These are phyloP conservation scores for Cotesia typhae DNA, from an alignment of 1,140 invertebrate species.

Conservation along the genomic window DNA sequence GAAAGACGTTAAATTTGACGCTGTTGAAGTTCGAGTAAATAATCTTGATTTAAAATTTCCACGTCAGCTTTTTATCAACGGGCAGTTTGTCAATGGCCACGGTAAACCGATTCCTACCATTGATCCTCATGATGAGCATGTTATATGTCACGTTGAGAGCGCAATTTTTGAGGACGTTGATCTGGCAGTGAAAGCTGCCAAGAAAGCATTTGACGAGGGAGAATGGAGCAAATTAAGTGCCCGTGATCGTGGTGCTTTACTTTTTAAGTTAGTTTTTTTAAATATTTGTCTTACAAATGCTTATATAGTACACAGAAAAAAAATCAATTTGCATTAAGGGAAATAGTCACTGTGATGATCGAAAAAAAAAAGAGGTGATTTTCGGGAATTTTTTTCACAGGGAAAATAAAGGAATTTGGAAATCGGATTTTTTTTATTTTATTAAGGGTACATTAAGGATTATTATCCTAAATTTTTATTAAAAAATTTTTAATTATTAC, in stretches of 20 bases:
- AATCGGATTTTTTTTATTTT: too few relatives aligned
- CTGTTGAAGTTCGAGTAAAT: conserved; percentile 81
- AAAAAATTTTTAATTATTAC: too few relatives aligned
- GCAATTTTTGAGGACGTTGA: conserved; percentile 85
- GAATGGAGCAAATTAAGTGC: conserved; percentile 90
- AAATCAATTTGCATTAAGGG: not conserved
- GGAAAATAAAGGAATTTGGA: too few relatives aligned
- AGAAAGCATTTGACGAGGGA: conserved; percentile 86
- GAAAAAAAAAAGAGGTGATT: too few relatives aligned
- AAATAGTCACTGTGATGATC: too few relatives aligned
- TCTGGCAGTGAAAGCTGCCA: conserved; percentile 84
- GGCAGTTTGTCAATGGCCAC: conserved; percentile 85
- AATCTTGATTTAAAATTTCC: conserved; percentile 87
- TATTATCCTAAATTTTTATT: too few relatives aligned
- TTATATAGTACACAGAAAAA: conserved; percentile 2
- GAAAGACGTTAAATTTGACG: conserved; percentile 72
- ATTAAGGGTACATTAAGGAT: too few relatives aligned
- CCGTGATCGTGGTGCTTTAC: conserved; percentile 78
- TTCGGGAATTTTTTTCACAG: too few relatives aligned
- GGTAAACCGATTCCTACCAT: conserved; percentile 73
- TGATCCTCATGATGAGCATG: conserved; percentile 86
- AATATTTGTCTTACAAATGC: conserved; percentile 1
- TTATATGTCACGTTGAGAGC: conserved; percentile 79
- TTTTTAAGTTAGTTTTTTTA: conserved; percentile 71
- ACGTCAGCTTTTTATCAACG: conserved; percentile 90